Percentiles rank a stretch among this genome's conserved stretches.
These are phyloP conservation scores for Pseudonaja textilis DNA, from an alignment of 2,113 vertebrate genomes.

Conservation along the genomic window DNA sequence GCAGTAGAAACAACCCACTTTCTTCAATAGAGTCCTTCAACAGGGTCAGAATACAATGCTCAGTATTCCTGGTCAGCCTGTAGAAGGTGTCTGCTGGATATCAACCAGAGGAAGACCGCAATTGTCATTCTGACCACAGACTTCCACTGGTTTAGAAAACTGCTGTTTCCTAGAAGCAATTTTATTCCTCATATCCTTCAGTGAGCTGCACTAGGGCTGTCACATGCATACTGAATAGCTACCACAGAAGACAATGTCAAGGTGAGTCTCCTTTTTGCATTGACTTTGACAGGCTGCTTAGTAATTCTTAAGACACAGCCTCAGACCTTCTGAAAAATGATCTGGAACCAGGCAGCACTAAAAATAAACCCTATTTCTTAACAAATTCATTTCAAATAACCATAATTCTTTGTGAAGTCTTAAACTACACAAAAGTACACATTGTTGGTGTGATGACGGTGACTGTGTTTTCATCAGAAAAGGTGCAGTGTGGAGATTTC, in stretches of 20 bases:
- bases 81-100: background rate
- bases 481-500: slow-evolving; percentile 78
- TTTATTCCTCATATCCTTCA: slow-evolving; percentile 35
- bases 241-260: slow-evolving; percentile 12
- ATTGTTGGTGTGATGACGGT: slow-evolving; percentile 72
- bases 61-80: background rate
- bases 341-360: slow-evolving; percentile 48
- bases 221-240: slow-evolving; percentile 37
- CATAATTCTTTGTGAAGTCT: slow-evolving; percentile 46
- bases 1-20: slow-evolving; percentile 15
- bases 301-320: slow-evolving; percentile 40
- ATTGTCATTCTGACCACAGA: slow-evolving; percentile 36
- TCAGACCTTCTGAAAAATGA: slow-evolving; percentile 41
- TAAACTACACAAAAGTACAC: slow-evolving; percentile 63
- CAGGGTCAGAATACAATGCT: background rate
- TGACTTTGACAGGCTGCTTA: slow-evolving; percentile 51
- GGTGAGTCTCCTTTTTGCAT: slow-evolving; percentile 37
- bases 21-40: background rate
- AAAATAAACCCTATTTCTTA: slow-evolving; percentile 19
- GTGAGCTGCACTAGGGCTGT: slow-evolving; percentile 15
- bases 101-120: background rate
- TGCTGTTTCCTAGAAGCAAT: slow-evolving; percentile 35
- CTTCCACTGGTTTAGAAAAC: slow-evolving; percentile 41
- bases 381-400: background rate
- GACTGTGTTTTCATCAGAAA: slow-evolving; percentile 74